Evolutionary conservation across 2,888 invertebrate genomes (phyloP).

Genomic region (Cantharis nigra): DNA sequence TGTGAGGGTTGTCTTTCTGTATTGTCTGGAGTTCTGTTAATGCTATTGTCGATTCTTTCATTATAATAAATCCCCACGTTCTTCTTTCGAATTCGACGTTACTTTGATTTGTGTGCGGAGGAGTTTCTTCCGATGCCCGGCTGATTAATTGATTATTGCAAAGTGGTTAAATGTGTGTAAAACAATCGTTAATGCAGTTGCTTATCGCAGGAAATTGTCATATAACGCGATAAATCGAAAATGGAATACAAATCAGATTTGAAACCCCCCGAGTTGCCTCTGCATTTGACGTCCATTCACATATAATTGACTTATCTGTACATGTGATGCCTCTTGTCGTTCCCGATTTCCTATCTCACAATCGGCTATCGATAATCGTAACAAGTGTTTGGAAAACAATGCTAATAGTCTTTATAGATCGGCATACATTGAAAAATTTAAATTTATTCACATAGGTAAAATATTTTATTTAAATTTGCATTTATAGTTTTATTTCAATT

Average conservation of each 20-base stretch:
- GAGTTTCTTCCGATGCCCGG: neutral
- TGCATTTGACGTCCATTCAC: conserved; percentile 32
- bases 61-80: neutral
- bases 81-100: neutral
- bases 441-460: neutral
- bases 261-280: conserved; percentile 28
- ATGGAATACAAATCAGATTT: conserved; percentile 32
- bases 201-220: conserved; percentile 30
- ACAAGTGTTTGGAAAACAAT: conserved; percentile 19
- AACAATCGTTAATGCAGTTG: conserved; percentile 26
- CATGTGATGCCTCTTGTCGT: conserved; percentile 28
- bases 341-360: conserved; percentile 17
- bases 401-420: neutral
- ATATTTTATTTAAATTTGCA: neutral
- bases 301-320: conserved; percentile 32
- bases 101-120: neutral
- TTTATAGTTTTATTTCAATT: neutral
- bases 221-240: conserved; percentile 32
- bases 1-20: neutral
- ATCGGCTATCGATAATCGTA: conserved; percentile 18
- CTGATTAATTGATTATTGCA: neutral
- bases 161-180: conserved; percentile 9
- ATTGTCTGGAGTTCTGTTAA: neutral
- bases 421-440: neutral
- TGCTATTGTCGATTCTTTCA: neutral